A percentile compares a stretch with the other conserved stretches of the same genome.
Conservation (phyloP, 2,113 vertebrate species). For the Pterocles orientalis region DNA sequence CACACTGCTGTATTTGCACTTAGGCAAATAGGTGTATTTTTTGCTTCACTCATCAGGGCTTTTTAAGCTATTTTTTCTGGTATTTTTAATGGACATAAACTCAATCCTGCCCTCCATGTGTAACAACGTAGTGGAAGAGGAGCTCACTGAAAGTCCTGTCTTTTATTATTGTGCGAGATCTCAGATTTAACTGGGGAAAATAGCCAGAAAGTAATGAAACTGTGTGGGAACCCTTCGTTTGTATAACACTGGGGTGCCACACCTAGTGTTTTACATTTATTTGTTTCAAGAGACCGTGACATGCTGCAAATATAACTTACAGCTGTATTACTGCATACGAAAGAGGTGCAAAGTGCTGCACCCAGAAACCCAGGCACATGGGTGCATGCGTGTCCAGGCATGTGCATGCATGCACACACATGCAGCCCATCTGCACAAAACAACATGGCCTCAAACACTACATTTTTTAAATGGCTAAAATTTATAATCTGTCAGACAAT, state of each 20-base stretch:
- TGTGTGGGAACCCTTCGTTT: not conserved
- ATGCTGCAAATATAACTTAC: not conserved
- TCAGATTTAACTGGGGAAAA: not conserved
- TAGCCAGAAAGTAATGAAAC: not conserved
- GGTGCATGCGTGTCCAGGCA: not conserved
- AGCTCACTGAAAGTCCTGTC: not conserved
- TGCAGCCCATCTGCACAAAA: not conserved
- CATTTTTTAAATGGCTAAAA: not conserved
- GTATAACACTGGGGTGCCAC: not conserved
- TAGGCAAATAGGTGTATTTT: not conserved
- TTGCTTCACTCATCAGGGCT: not conserved
- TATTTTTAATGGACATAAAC: not conserved
- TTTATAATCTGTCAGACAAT: not conserved
- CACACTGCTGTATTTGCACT: not conserved
- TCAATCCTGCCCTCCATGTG: not conserved
- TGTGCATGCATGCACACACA: rapidly evolving
- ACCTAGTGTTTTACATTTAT: not conserved
- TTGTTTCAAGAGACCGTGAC: not conserved
- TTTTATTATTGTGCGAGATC: not conserved
- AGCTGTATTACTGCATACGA: not conserved
- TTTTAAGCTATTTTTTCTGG: not conserved
- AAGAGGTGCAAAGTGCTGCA: not conserved
- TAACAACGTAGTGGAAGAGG: not conserved
- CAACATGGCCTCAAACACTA: not conserved
- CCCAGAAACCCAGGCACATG: rapidly evolving